These are phyloP conservation scores for Eilema depressum DNA, from an alignment of 2,888 invertebrate species.

Conservation along the genomic window DNA sequence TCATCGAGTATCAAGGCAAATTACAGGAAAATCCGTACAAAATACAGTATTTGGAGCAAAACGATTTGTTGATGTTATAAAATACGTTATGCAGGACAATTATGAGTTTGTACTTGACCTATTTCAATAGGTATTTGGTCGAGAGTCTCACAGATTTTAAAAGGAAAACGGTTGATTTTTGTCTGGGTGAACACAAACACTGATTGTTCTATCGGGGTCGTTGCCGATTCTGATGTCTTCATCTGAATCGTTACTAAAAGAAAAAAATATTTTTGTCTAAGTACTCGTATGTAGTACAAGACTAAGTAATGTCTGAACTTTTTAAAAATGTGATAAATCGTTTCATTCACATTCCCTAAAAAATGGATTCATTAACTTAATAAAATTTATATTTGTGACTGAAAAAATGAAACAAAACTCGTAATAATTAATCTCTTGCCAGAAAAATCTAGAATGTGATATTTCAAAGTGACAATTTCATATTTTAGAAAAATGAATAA, in stretches of 20 bases:
- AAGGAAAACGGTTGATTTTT: constrained; percentile 12
- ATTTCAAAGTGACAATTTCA: neutral
- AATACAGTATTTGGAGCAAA: constrained; percentile 14
- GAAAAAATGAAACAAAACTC: neutral
- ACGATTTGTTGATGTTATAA: constrained; percentile 36
- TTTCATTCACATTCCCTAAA: too few relatives aligned
- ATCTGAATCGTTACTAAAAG: too few relatives aligned
- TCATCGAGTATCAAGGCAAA: constrained; percentile 31
- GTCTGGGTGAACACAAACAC: neutral
- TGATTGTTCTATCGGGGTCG: neutral
- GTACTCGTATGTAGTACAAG: too few relatives aligned
- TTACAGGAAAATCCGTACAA: constrained; percentile 33
- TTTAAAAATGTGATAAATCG: too few relatives aligned
- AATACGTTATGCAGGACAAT: constrained; percentile 20
- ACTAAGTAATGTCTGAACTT: too few relatives aligned
- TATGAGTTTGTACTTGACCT: constrained; percentile 40
- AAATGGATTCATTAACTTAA: neutral
- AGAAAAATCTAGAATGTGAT: neutral
- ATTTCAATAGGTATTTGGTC: constrained; percentile 22
- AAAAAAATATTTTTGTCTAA: too few relatives aligned
- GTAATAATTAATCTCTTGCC: neutral
- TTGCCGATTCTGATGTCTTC: too few relatives aligned
- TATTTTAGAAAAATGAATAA: neutral
- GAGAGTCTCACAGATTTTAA: neutral
- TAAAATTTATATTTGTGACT: neutral